phyloP scores from a whole-genome alignment of 2,113 vertebrate genomes.

The Turnix velox region DNA sequence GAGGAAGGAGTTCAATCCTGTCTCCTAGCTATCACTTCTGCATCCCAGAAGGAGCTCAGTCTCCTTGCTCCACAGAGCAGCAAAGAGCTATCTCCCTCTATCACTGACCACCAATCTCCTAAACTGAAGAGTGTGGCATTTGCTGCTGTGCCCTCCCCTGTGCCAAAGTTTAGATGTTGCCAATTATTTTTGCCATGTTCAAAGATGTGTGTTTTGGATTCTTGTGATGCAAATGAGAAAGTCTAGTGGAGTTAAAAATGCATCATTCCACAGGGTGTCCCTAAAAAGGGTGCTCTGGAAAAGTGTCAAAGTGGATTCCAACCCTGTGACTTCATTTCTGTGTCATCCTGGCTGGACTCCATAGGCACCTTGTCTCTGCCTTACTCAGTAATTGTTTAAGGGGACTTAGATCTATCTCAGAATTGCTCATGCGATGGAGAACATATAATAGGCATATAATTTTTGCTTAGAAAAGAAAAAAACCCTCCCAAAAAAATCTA shows the following conservation, averaged over 20 bases:
- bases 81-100: background rate
- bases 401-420: background rate
- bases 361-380: background rate
- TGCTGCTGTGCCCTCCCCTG: background rate
- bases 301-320: background rate
- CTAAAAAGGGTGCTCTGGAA: background rate
- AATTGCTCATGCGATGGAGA: background rate
- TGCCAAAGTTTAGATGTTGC: background rate
- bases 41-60: background rate
- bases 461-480: background rate
- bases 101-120: background rate
- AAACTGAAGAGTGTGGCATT: fast-evolving
- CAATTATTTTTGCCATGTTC: background rate
- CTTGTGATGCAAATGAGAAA: background rate
- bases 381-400: background rate
- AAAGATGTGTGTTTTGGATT: background rate
- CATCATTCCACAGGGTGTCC: background rate
- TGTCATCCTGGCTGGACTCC: background rate
- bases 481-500: background rate
- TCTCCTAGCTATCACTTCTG: background rate
- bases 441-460: background rate
- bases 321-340: background rate
- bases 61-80: background rate
- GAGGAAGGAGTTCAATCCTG: background rate
- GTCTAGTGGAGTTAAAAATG: background rate